phyloP scores from a whole-genome alignment of 2,797 vertebrate genomes.

The Ceyx erithaca region DNA sequence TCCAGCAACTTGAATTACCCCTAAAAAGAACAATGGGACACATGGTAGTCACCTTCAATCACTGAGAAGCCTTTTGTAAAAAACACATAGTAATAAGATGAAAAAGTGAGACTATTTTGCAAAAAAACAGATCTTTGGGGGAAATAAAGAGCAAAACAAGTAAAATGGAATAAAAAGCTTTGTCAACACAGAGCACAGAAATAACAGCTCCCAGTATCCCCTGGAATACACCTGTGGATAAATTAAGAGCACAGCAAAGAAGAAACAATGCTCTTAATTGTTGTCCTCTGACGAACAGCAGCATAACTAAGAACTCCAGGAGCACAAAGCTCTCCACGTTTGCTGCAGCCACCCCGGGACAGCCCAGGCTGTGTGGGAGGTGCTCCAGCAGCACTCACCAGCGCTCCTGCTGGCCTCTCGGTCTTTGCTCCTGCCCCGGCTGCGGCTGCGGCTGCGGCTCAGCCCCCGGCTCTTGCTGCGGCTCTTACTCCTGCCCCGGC shows the following conservation, averaged over 20 bases:
- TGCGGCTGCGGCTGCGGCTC: conserved; percentile 87
- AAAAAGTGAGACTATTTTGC: neutral
- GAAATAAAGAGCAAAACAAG: too few species aligned
- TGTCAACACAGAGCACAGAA: neutral
- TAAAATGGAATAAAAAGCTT: neutral
- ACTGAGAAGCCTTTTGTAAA: neutral
- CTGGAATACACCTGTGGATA: conserved; percentile 44
- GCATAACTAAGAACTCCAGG: neutral
- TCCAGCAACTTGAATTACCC: neutral
- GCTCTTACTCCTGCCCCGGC: conserved; percentile 87
- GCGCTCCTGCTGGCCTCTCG: conserved; percentile 84
- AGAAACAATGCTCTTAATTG: conserved; percentile 25
- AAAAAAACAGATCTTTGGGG: neutral
- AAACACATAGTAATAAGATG: neutral
- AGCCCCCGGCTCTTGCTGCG: conserved; percentile 81
- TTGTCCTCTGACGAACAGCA: neutral
- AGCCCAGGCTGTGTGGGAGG: neutral
- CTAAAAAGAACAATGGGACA: neutral
- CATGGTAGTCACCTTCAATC: neutral
- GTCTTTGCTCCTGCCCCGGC: conserved; percentile 84
- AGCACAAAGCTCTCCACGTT: neutral
- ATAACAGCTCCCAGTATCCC: neutral
- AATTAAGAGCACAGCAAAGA: conserved; percentile 37
- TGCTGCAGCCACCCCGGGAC: neutral
- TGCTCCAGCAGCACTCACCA: conserved; percentile 78